These are phyloP conservation scores for Carettochelys insculpta DNA, from an alignment of 2,113 vertebrate genomes.

Conservation along the genomic window DNA sequence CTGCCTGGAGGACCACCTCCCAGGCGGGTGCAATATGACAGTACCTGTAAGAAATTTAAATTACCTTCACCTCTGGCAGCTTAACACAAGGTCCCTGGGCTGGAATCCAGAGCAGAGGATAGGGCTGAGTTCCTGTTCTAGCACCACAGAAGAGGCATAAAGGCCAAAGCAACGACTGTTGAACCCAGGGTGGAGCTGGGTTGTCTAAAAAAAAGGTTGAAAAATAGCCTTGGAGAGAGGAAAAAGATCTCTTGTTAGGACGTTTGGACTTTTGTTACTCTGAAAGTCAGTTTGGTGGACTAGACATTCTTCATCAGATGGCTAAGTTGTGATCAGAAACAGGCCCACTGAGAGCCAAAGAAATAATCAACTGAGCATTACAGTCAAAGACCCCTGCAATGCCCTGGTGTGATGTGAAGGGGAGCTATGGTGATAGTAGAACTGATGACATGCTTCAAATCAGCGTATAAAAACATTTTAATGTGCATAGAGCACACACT, in stretches of 20 bases:
- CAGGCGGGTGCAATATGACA: no score
- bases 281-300: neutral
- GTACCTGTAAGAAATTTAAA: no score
- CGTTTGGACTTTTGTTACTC: neutral
- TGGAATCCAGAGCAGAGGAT: neutral
- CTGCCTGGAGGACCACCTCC: no score
- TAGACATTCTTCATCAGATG: neutral
- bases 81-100: neutral
- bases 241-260: neutral
- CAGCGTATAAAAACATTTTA: neutral
- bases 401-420: neutral
- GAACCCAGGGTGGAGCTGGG: neutral
- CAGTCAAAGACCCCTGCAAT: neutral
- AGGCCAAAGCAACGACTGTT: neutral
- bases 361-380: neutral
- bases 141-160: neutral
- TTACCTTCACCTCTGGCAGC: no score
- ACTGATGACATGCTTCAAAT: neutral
- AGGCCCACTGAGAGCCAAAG: neutral
- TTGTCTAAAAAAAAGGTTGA: neutral
- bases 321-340: neutral
- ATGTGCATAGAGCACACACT: neutral
- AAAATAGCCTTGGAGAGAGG: neutral
- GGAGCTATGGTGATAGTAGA: neutral
- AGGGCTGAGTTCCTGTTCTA: neutral